Conservation (phyloP, 2,797 vertebrate genomes). For the Paratrypauchen microcephalus region DNA sequence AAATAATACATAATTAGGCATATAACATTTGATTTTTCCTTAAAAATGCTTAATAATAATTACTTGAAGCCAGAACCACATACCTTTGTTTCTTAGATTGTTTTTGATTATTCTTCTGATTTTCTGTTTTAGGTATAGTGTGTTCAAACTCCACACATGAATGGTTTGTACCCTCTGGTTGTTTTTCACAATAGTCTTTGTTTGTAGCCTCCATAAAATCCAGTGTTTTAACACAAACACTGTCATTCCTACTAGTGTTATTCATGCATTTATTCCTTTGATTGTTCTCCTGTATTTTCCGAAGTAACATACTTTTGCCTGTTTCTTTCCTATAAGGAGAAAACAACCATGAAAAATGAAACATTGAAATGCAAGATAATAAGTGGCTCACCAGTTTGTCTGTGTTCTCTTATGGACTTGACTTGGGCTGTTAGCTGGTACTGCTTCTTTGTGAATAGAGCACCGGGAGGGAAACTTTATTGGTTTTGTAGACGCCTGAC, state of each 20-base stretch:
- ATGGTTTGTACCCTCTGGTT: slow-evolving; percentile 12
- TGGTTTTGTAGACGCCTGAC: slow-evolving; percentile 34
- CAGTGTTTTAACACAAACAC: not conserved
- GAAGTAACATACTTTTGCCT: slow-evolving; percentile 50
- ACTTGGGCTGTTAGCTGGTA: slow-evolving; percentile 23
- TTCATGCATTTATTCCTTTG: slow-evolving; percentile 17
- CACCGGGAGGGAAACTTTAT: slow-evolving; percentile 23
- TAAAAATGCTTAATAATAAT: too few species aligned
- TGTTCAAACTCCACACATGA: slow-evolving; percentile 6
- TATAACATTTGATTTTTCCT: slow-evolving; percentile 10
- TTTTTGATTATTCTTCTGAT: slow-evolving; percentile 11
- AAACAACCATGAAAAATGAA: slow-evolving; percentile 2
- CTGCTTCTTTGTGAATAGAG: slow-evolving; percentile 21
- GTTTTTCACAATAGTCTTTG: slow-evolving; percentile 3
- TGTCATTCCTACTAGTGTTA: slow-evolving; percentile 8
- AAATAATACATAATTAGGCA: slow-evolving; percentile 9
- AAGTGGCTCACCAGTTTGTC: slow-evolving; percentile 27
- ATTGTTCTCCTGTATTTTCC: slow-evolving; percentile 38
- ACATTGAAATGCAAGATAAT: not conserved
- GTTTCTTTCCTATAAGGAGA: slow-evolving; percentile 49
- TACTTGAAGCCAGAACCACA: not conserved
- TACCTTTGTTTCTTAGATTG: slow-evolving; percentile 33
- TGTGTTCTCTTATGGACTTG: slow-evolving; percentile 13
- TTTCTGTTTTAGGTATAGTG: slow-evolving; percentile 18
- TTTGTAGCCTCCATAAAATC: slow-evolving; percentile 4